Evolutionary conservation across 2,888 invertebrate species (phyloP).

Genomic region (Pseudococcus viburni): DNA sequence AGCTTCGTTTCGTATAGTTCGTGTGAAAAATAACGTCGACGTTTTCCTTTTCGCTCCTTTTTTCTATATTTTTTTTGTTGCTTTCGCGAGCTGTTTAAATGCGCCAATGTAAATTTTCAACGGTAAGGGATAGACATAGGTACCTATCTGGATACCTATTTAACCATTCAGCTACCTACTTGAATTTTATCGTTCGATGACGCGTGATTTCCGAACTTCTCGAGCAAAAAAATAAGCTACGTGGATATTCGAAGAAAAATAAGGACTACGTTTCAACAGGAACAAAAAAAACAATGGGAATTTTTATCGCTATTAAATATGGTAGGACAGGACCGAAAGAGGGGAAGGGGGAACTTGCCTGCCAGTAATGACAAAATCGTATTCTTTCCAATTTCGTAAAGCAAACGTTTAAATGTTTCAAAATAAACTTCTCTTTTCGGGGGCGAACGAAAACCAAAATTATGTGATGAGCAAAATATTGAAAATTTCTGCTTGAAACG

Average conservation of each 20-base stretch:
- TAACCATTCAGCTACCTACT: not conserved
- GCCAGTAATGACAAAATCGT: too few relatives aligned
- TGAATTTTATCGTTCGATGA: not conserved
- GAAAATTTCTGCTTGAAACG: too few relatives aligned
- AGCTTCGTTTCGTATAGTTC: not conserved
- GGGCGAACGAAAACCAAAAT: too few relatives aligned
- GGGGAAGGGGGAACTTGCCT: too few relatives aligned
- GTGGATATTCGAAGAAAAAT: not conserved
- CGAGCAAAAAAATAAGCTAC: not conserved
- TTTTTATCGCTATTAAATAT: too few relatives aligned
- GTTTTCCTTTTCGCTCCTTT: not conserved
- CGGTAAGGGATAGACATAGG: not conserved
- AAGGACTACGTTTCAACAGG: not conserved
- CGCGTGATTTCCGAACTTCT: not conserved
- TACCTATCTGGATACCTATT: not conserved
- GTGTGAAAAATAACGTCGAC: conserved; percentile 20
- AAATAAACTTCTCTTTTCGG: too few relatives aligned
- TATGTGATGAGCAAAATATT: too few relatives aligned
- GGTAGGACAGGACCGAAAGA: too few relatives aligned
- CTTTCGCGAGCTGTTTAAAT: not conserved
- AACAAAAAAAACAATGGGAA: not conserved
- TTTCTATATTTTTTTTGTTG: not conserved
- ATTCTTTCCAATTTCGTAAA: too few relatives aligned
- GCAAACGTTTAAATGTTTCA: too few relatives aligned
- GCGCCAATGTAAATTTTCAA: conserved; percentile 20